Evolutionary conservation across 2,888 invertebrate genomes (phyloP).

Genomic region (Drosophila niveifrons): DNA sequence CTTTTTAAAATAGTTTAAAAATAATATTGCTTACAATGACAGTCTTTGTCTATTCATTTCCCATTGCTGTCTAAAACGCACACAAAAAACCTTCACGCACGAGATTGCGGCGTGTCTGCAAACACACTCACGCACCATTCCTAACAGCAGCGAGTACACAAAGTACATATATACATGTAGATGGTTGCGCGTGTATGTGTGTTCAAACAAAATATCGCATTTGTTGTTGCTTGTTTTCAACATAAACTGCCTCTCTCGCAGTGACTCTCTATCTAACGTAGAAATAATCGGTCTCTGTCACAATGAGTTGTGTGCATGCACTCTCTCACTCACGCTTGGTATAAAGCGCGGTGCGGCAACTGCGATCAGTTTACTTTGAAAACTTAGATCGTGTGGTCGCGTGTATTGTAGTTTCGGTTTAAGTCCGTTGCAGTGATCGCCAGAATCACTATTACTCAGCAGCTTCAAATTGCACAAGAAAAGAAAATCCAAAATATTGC

Average conservation of each 20-base stretch:
- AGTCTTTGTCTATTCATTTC: neutral
- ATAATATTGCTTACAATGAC: neutral
- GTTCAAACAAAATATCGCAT: slow-evolving; percentile 9
- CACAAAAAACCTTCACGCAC: slow-evolving; percentile 24
- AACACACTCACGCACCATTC: neutral
- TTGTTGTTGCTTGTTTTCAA: slow-evolving; percentile 1
- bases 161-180: neutral
- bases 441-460: neutral
- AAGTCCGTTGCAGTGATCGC: neutral
- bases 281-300: neutral
- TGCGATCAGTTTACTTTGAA: slow-evolving; percentile 32
- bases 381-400: slow-evolving; percentile 20
- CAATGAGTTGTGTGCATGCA: neutral
- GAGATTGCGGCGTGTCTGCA: slow-evolving; percentile 2
- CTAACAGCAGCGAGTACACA: neutral
- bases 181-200: neutral
- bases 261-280: neutral
- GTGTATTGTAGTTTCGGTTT: neutral
- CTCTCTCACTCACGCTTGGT: slow-evolving; percentile 5
- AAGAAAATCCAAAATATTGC: slow-evolving; percentile 1
- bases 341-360: slow-evolving; percentile 12
- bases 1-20: neutral
- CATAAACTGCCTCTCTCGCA: neutral
- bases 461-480: neutral
- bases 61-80: neutral